These are phyloP conservation scores for Rallus crepitans DNA, from an alignment of 2,797 vertebrate genomes.

Conservation along the genomic window DNA sequence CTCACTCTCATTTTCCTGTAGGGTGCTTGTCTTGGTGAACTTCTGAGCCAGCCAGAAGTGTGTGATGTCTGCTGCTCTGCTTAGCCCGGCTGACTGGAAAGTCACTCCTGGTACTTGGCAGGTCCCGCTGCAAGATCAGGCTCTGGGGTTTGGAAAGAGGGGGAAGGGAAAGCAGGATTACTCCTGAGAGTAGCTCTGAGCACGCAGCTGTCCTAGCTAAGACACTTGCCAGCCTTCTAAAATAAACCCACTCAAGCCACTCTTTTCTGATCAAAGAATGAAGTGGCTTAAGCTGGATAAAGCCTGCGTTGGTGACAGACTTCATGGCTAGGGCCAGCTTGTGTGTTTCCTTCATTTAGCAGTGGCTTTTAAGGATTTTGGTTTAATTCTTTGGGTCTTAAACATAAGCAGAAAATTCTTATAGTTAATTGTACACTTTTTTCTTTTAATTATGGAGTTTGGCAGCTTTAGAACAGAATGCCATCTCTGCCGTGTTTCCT, in stretches of 20 bases:
- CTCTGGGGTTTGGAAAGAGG: neutral
- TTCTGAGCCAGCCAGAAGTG: accelerated
- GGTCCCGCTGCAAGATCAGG: neutral
- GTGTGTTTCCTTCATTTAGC: slow-evolving; percentile 51
- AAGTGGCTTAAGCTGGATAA: slow-evolving; percentile 74
- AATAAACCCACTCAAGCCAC: slow-evolving; percentile 40
- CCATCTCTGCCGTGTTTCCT: neutral
- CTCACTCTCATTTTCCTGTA: accelerated
- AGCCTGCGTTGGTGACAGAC: slow-evolving; percentile 68
- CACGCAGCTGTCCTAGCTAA: slow-evolving; percentile 34
- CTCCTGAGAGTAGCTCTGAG: neutral
- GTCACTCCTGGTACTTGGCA: neutral
- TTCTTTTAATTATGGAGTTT: slow-evolving; percentile 61
- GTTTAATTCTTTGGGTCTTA: slow-evolving; percentile 68
- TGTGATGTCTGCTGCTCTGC: neutral
- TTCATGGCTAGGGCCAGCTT: slow-evolving; percentile 64
- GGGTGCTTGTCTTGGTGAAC: accelerated
- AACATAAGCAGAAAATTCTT: slow-evolving; percentile 63
- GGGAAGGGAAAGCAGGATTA: neutral
- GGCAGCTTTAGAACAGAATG: slow-evolving; percentile 33
- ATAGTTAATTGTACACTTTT: slow-evolving; percentile 22
- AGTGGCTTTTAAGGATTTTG: slow-evolving; percentile 70
- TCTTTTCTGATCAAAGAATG: slow-evolving; percentile 73
- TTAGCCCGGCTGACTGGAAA: neutral
- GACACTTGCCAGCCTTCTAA: slow-evolving; percentile 51